These are phyloP conservation scores for Amblyteles armatorius DNA, from an alignment of 2,888 invertebrate species.

Conservation along the genomic window DNA sequence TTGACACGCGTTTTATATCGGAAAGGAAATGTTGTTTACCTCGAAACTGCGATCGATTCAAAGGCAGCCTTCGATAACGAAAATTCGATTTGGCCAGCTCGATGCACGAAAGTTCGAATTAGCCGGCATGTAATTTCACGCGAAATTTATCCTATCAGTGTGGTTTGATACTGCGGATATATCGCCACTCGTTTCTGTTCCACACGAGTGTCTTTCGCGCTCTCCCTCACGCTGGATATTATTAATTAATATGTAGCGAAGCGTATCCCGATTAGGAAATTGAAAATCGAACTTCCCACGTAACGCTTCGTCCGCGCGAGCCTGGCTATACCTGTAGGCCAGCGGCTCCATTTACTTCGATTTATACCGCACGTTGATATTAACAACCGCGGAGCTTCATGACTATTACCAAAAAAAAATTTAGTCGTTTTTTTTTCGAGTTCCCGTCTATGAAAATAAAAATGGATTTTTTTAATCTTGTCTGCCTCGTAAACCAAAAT, in stretches of 20 bases:
- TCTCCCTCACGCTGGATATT: conserved; percentile 46
- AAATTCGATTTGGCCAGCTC: conserved; percentile 8
- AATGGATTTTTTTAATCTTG: not conserved
- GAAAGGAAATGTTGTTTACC: conserved; percentile 6
- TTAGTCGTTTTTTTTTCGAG: not conserved
- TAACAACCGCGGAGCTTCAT: not conserved
- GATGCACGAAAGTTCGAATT: not conserved
- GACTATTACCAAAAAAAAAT: conserved; percentile 15
- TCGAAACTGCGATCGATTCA: not conserved
- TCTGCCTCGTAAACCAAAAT: not conserved
- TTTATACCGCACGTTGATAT: conserved; percentile 7
- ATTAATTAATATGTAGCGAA: conserved; percentile 62
- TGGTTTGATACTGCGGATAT: conserved; percentile 33
- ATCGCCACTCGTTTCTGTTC: conserved; percentile 17
- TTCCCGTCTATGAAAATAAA: not conserved
- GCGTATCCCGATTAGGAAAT: conserved; percentile 51
- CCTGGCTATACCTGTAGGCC: conserved; percentile 26
- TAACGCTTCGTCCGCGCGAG: not conserved
- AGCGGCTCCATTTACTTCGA: conserved; percentile 25
- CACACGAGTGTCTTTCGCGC: conserved; percentile 24
- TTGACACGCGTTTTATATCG: not conserved
- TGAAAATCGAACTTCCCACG: conserved; percentile 56
- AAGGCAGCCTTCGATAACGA: conserved; percentile 23
- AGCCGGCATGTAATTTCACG: conserved; percentile 17
- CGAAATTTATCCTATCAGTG: conserved; percentile 5